Conservation (phyloP, 2,113 vertebrate species). For the Theristicus caerulescens region DNA sequence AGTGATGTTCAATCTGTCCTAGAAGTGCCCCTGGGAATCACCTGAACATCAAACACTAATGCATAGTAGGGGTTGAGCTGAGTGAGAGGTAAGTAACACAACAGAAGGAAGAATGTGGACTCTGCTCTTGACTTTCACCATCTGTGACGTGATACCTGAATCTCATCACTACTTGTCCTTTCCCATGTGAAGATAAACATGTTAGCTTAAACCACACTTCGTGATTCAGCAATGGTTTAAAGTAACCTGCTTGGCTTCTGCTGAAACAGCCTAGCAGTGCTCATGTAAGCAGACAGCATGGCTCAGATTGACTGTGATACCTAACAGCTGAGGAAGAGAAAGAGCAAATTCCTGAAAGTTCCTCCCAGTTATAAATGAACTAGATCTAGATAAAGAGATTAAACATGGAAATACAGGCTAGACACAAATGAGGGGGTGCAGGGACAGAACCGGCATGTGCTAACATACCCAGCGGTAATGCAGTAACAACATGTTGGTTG, state of each 20-base stretch:
- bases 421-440: not conserved
- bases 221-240: not conserved
- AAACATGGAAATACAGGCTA: not conserved
- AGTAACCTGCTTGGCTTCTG: not conserved
- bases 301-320: not conserved
- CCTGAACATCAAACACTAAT: not conserved
- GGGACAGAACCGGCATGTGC: not conserved
- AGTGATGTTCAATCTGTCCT: not conserved
- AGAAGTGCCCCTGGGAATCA: not conserved
- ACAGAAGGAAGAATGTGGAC: not conserved
- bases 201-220: not conserved
- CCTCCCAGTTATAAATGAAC: not conserved
- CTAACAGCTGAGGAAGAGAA: not conserved
- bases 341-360: not conserved
- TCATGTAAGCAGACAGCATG: not conserved
- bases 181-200: not conserved
- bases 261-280: not conserved
- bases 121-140: not conserved
- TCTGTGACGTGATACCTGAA: not conserved
- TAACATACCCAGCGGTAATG: not conserved
- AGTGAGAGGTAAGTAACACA: not conserved
- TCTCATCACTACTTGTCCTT: not conserved
- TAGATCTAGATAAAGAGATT: not conserved
- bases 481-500: fast-evolving
- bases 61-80: not conserved